Conservation (phyloP, 2,888 invertebrate species). For the Rotaria magnacalcarata region DNA sequence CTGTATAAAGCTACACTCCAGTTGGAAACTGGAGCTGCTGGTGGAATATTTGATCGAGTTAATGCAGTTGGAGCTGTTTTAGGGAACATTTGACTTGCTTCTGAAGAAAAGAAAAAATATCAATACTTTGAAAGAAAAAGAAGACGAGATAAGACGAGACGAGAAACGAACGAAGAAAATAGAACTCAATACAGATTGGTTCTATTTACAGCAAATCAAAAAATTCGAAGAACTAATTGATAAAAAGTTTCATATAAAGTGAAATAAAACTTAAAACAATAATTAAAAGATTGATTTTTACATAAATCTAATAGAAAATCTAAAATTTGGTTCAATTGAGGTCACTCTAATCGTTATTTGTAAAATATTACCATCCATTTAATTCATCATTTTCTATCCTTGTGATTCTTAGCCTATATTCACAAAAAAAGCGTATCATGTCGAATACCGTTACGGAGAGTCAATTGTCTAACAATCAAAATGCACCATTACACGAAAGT, state of each 20-base stretch:
- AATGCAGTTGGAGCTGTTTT: not conserved
- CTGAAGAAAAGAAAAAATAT: not conserved
- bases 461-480: not conserved
- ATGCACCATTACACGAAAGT: not conserved
- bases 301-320: not conserved
- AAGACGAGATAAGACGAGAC: too few relatives aligned
- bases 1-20: constrained; percentile 16
- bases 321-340: not conserved
- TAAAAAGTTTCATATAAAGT: too few relatives aligned
- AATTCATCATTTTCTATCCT: not conserved
- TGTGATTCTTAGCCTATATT: not conserved
- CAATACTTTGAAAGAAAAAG: too few relatives aligned
- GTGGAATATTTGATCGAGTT: not conserved
- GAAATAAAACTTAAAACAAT: not conserved
- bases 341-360: not conserved
- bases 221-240: not conserved
- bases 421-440: not conserved
- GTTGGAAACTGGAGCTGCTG: not conserved
- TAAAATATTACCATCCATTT: not conserved
- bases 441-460: not conserved
- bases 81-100: not conserved
- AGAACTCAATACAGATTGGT: not conserved
- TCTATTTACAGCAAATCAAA: not conserved
- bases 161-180: not conserved
- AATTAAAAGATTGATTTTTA: not conserved